A percentile compares a stretch with the other conserved stretches of the same genome.
Conservation (phyloP, 2,113 vertebrate genomes). For the Tiliqua scincoides region DNA sequence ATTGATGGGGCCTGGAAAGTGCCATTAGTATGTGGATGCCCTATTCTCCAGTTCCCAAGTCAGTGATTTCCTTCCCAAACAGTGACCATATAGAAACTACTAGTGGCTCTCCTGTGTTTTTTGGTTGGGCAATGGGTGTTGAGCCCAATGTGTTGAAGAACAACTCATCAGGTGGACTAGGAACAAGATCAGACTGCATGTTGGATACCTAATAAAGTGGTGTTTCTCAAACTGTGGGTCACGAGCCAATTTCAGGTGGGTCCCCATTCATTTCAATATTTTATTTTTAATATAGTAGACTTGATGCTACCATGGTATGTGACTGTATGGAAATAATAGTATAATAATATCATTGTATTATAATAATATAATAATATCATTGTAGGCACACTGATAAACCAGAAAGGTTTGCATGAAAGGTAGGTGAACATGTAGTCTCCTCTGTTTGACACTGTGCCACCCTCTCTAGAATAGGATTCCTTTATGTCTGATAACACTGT, state of each 20-base stretch:
- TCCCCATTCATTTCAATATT: no score
- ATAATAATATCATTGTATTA: no score
- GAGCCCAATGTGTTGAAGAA: background rate
- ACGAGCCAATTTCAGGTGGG: no score
- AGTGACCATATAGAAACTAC: background rate
- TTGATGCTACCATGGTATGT: no score
- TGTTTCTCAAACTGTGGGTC: no score
- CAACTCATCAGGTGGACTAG: background rate
- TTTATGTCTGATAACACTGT: constrained; percentile 10
- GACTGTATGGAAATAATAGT: no score
- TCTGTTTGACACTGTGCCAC: background rate
- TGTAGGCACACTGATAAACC: background rate
- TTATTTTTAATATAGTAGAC: no score
- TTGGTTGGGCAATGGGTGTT: background rate
- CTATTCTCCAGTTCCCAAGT: background rate
- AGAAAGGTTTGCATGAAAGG: background rate
- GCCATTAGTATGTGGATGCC: background rate
- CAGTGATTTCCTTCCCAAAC: background rate
- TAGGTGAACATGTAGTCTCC: background rate
- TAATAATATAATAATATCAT: background rate
- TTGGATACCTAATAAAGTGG: background rate
- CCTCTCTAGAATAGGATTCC: background rate
- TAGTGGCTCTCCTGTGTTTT: background rate
- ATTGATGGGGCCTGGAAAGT: background rate
- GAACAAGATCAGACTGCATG: background rate